Evolutionary conservation across 2,113 vertebrate species (phyloP), one percentile per base, ranked within the genome.

Genomic region (Opisthocomus hoazin): DNA sequence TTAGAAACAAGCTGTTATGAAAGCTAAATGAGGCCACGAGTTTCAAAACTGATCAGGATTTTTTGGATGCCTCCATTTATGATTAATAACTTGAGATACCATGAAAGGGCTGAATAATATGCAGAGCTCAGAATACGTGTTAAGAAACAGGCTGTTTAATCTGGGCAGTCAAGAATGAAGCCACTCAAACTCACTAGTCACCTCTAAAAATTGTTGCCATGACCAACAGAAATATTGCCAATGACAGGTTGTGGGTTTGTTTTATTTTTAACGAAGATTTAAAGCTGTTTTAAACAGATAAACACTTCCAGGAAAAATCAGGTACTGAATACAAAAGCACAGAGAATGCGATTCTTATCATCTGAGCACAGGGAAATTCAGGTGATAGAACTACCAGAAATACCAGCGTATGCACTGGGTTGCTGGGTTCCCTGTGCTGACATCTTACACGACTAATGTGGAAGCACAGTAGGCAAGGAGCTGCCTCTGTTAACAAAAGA

Each of bases 1-100:
- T 87, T 95, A 18, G 84, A 96, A 97, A 96, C 96, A 96, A 96
- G 96, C 95, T 95, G 93, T 97, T 97, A 92, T 7, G 61, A 92
- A 95, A 96, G 74, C 95, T 94, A 95, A 96, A 96, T 95, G 94
- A 95, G 92, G 95, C 96, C 95, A 93, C 0, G 57, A 94, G 90
- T 91, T 97, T 97, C 96, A 96, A 92, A 96, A 96, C 80, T 79
- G 92, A 95, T 92, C 77, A 84, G 86, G 86, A 46, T 61, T 93
- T 95, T 97, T 90, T 96, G 61, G 91, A 97, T 61, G 84, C 84
- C 57, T 96, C 84, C 57, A 79, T 89, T 95, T 96, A 78, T 68
- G 94, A 96, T 97, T 96, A 96, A 96, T 96, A 97, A 84, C 69
- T 87, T 19, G 34, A 91, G 93, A 76, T 90, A 90, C 45, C 32